Base-by-base conservation (phyloP, 2,113 vertebrate species). In the Perca flavescens region DNA sequence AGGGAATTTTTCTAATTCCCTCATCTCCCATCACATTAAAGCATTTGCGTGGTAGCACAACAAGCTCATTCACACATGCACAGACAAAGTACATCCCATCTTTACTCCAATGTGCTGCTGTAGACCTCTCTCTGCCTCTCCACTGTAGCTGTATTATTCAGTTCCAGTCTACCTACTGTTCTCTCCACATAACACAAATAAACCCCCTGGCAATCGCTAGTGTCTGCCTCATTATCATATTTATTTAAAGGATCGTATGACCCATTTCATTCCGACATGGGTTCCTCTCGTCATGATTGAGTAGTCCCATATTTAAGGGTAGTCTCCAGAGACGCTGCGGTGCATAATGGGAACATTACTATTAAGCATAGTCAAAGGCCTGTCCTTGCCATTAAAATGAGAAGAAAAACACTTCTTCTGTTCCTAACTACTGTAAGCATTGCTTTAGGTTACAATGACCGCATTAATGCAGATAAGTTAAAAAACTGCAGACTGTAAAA, bases 161-260 rank as follows among this genome's bases (percentile, higher is more conserved):
- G 56, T 77, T 86, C 67, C 78, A 47, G 19, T 77, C 74, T 74
- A 80, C 88, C 85, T 84, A 53, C 79, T 64, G 74, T 77, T 89
- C 86, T 63, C 76, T 68, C 63, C 79, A 36, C 86, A 73, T 69
- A 89, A 84, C 88, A 86, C 87, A 93, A 93, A 90, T 91, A 90
- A 87, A 75, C 86, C 92, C 90, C 84, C 74, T 5, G 84, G 94
- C 92, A 69, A 83, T 87, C 28, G 43, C 58, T 53, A 61, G 81
- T 69, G 91, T 93, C 93, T 92, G 80, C 89, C 91, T 94, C 91
- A 95, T 95, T 94, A 94, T 92, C 93, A 95, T 95, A 94, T 95
- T 95, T 95, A 95, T 95, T 95, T 95, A 94, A 95, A 93, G 94
- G 87, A 93, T 87, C 90, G 64, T 79, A 82, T 94, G 93, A 95